These are phyloP conservation scores for Drosophila fuyamai DNA, from an alignment of 1,140 invertebrate species.

Conservation along the genomic window DNA sequence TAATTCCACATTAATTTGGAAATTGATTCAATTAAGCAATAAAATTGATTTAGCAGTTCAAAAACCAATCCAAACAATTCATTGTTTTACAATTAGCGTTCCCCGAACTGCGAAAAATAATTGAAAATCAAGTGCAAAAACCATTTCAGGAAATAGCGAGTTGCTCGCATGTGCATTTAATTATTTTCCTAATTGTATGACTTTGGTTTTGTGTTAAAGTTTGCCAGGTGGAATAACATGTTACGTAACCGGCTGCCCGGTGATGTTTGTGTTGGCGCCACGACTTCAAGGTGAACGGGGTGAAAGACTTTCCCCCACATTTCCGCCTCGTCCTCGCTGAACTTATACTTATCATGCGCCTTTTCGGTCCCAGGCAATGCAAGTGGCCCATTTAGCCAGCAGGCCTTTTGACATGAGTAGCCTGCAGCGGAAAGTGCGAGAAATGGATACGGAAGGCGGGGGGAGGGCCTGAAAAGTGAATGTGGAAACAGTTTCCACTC, in stretches of 20 bases:
- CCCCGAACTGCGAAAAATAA: slow-evolving; percentile 13
- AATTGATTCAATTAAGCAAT: too few species aligned
- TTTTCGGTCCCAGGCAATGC: slow-evolving; percentile 39
- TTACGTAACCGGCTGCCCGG: slow-evolving; percentile 1
- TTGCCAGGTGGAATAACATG: slow-evolving; percentile 1
- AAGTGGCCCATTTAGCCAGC: slow-evolving; percentile 52
- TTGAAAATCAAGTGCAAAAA: slow-evolving; percentile 11
- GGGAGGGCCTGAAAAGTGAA: slow-evolving; percentile 28
- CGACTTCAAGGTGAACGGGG: background rate
- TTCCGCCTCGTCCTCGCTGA: slow-evolving; percentile 9
- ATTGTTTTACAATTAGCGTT: slow-evolving; percentile 5
- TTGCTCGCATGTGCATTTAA: slow-evolving; percentile 3
- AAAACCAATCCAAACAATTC: too few species aligned
- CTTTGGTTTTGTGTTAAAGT: background rate
- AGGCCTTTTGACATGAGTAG: slow-evolving; percentile 46
- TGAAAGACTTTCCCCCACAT: slow-evolving; percentile 10
- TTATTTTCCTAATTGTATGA: slow-evolving; percentile 2
- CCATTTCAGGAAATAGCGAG: slow-evolving; percentile 6
- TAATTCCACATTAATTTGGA: too few species aligned
- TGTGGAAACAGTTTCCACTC: slow-evolving; percentile 66
- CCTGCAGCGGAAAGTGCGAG: background rate
- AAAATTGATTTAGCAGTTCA: too few species aligned
- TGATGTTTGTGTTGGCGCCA: slow-evolving; percentile 11
- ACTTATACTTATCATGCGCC: slow-evolving; percentile 39
- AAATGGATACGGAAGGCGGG: background rate